These are phyloP conservation scores for Chloromyia formosa DNA, from an alignment of 2,888 invertebrate species.

Conservation along the genomic window DNA sequence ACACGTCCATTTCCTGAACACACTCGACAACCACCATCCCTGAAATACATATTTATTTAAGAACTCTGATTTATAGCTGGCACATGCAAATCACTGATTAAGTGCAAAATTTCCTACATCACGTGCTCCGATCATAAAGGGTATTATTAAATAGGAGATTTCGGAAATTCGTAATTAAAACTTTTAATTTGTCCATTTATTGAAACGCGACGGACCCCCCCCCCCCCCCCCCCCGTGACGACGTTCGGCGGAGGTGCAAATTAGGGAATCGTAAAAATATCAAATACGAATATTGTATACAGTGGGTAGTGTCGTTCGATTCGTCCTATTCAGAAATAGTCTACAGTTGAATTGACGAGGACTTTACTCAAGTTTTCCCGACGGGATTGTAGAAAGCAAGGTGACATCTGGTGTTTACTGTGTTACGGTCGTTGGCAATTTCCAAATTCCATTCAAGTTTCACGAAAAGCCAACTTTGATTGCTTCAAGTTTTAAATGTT, in stretches of 20 bases:
- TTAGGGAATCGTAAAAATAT: conserved; percentile 29
- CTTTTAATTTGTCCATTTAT: conserved; percentile 15
- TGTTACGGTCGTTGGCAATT: not conserved
- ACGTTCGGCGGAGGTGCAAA: conserved; percentile 9
- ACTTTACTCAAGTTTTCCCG: no score
- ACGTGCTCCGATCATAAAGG: conserved; percentile 26
- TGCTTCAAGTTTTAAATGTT: conserved; percentile 18
- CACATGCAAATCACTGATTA: conserved; percentile 41
- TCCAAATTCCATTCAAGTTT: conserved; percentile 7
- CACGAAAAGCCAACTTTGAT: conserved; percentile 15
- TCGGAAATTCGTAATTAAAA: conserved; percentile 30
- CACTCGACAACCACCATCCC: not conserved
- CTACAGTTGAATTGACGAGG: no score
- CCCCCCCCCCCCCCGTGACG: no score
- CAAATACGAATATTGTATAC: conserved; percentile 3
- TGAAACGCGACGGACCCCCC: no score
- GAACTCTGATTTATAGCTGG: conserved; percentile 23
- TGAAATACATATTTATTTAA: conserved; percentile 22
- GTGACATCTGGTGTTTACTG: conserved; percentile 22
- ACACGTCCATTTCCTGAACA: not conserved
- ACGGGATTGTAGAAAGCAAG: not conserved
- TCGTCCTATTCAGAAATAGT: no score
- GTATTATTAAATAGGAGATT: not conserved
- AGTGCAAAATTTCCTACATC: conserved; percentile 33
- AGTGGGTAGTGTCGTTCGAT: no score